These are phyloP conservation scores for Tympanuchus pallidicinctus DNA, from an alignment of 2,113 vertebrate genomes.

Conservation along the genomic window DNA sequence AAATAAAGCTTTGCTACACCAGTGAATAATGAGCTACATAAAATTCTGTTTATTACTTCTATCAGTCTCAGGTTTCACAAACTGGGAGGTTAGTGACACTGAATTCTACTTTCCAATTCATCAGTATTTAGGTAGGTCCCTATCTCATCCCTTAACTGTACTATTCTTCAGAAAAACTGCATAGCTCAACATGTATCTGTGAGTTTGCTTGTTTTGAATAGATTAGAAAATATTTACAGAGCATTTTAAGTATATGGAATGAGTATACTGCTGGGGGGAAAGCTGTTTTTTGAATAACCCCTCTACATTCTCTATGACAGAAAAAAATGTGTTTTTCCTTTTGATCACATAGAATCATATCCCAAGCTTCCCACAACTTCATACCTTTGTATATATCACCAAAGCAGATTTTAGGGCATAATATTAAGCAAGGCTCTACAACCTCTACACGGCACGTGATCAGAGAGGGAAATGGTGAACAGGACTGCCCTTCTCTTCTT, in stretches of 20 bases:
- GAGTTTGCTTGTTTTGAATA: background rate
- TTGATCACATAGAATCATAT: background rate
- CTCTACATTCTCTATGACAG: background rate
- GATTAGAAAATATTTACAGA: background rate
- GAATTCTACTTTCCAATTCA: background rate
- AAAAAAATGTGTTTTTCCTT: background rate
- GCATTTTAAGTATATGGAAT: background rate
- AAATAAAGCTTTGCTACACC: background rate
- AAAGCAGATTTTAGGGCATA: background rate
- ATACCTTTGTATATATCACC: background rate
- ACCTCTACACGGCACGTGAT: background rate
- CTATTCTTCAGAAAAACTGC: background rate
- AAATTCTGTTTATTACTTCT: background rate
- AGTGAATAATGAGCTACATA: background rate
- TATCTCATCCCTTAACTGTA: background rate
- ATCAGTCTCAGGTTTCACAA: background rate
- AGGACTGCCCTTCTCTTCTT: background rate
- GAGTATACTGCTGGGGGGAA: background rate
- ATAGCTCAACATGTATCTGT: background rate
- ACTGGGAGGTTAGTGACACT: background rate
- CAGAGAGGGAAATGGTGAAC: background rate
- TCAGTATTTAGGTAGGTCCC: background rate
- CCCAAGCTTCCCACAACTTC: background rate
- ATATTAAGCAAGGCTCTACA: background rate
- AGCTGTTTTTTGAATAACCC: background rate